These are phyloP conservation scores for Rhynchophorus ferrugineus DNA, from an alignment of 1,140 invertebrate species.

Conservation along the genomic window DNA sequence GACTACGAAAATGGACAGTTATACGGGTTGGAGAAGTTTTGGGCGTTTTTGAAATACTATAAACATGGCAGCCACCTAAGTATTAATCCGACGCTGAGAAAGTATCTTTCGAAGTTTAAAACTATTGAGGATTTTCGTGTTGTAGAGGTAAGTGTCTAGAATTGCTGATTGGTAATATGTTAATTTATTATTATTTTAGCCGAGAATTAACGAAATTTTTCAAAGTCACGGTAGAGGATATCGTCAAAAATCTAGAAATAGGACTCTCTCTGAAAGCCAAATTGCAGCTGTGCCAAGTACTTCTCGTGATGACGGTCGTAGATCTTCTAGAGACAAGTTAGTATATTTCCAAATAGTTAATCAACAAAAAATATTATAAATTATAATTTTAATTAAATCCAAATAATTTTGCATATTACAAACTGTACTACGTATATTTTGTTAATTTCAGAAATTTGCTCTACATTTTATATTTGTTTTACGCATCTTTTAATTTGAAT, in stretches of 20 bases:
- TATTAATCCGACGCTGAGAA: conserved; percentile 71
- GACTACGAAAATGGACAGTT: conserved; percentile 92
- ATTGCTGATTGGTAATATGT: too few species aligned
- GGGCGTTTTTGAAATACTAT: conserved; percentile 96
- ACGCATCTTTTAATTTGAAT: too few species aligned
- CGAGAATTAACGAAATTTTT: conserved; percentile 27
- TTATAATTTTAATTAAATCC: too few species aligned
- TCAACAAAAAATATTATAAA: too few species aligned
- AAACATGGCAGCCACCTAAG: conserved; percentile 70
- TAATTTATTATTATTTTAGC: conserved; percentile 27
- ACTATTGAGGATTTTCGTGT: conserved; percentile 91
- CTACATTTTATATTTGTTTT: too few species aligned
- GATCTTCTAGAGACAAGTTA: conserved; percentile 23
- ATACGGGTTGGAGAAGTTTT: conserved; percentile 98
- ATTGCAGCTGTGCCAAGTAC: conserved; percentile 17
- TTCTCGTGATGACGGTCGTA: conserved; percentile 21
- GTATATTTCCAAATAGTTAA: conserved; percentile 1
- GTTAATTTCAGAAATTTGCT: too few species aligned
- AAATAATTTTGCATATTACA: too few species aligned
- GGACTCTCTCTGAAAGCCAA: conserved; percentile 31
- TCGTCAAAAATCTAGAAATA: conserved; percentile 24
- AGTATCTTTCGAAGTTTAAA: conserved; percentile 82
- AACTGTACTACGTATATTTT: too few species aligned
- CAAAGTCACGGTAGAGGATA: conserved; percentile 19
- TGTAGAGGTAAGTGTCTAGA: conserved; percentile 56